Evolutionary conservation across 2,888 invertebrate species (phyloP).

Genomic region (Macrophya alboannulata): DNA sequence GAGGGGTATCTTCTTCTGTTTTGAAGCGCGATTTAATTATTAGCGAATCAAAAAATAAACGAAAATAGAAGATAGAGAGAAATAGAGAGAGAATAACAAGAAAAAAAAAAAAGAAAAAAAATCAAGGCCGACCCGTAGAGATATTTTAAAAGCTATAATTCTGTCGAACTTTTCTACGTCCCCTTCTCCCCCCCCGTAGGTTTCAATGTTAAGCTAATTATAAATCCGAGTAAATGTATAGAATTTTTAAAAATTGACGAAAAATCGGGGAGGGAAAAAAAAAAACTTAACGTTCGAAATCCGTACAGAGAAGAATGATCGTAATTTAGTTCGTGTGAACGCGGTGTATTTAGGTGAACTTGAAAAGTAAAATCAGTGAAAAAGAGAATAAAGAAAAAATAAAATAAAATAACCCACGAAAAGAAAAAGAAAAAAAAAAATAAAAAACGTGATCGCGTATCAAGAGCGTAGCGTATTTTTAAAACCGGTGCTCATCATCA

Average conservation of each 20-base stretch:
- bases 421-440: background rate
- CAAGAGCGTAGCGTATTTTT: constrained; percentile 47
- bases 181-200: background rate
- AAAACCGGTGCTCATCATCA: constrained; percentile 38
- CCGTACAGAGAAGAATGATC: background rate
- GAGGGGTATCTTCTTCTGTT: constrained; percentile 7
- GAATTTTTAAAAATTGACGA: background rate
- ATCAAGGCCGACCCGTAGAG: constrained; percentile 36
- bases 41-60: constrained; percentile 21
- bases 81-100: background rate
- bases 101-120: constrained; percentile 10
- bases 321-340: background rate
- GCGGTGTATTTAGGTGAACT: background rate
- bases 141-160: constrained; percentile 47
- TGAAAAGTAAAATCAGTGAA: constrained; percentile 19
- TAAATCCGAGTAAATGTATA: constrained; percentile 14
- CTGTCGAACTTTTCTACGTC: constrained; percentile 22
- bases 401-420: background rate
- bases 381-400: background rate
- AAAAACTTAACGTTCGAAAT: background rate
- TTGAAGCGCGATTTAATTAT: constrained; percentile 33
- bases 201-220: constrained; percentile 18
- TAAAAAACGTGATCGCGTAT: constrained; percentile 14
- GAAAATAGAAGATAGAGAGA: constrained; percentile 3
- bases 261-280: background rate